Conservation (phyloP, 2,113 vertebrate genomes). For the Ellobius talpinus region DNA sequence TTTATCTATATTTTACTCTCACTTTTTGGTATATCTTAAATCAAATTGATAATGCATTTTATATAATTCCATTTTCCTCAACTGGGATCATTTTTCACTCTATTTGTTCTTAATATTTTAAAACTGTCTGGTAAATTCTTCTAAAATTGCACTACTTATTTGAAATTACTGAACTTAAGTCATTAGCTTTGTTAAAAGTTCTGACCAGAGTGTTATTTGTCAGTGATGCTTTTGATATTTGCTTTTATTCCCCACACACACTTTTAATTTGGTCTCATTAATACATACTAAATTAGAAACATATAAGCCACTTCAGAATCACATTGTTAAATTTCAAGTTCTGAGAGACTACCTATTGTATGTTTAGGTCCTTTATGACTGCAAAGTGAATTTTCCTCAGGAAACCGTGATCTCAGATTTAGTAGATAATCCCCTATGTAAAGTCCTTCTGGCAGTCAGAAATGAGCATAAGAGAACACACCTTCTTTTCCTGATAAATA, state of each 20-base stretch:
- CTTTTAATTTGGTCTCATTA: not conserved
- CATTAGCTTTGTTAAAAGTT: not conserved
- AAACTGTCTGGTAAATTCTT: not conserved
- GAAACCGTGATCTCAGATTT: not conserved
- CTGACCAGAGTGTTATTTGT: not conserved
- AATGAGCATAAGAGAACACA: not conserved
- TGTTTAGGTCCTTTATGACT: not conserved
- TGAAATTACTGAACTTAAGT: not conserved
- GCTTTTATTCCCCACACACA: not conserved
- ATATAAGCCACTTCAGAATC: not conserved
- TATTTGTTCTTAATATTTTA: not conserved
- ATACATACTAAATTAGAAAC: not conserved
- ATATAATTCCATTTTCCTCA: not conserved
- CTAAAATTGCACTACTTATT: not conserved
- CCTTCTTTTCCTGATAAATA: not conserved
- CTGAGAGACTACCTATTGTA: not conserved
- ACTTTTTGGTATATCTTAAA: not conserved
- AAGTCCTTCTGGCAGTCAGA: not conserved
- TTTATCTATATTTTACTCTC: not conserved
- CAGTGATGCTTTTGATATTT: not conserved
- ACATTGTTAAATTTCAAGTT: not conserved
- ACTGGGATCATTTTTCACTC: not conserved
- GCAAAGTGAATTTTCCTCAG: not conserved
- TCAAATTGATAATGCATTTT: not conserved
- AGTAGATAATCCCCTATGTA: not conserved